A percentile compares a stretch with the other conserved stretches of the same genome.
Evolutionary conservation across 53 echinoderm and acorn worm species (phyloP).

Genomic region (Patiria pectinifera): DNA sequence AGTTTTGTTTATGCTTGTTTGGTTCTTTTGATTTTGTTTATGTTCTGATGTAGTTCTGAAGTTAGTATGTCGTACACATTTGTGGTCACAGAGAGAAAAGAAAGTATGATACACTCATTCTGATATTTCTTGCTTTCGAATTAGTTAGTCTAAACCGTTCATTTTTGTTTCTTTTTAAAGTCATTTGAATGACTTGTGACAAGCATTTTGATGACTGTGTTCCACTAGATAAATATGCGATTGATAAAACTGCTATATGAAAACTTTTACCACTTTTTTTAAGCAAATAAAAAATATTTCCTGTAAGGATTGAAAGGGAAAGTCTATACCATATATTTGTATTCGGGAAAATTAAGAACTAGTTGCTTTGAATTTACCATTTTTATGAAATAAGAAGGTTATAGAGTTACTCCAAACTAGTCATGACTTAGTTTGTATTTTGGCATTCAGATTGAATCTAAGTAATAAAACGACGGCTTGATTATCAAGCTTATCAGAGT

Average conservation of each 20-base stretch:
- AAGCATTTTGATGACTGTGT: neutral
- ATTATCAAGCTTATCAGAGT: too few species aligned
- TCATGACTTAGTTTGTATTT: too few species aligned
- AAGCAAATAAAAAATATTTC: too few species aligned
- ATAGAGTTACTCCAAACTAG: neutral
- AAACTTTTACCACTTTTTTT: too few species aligned
- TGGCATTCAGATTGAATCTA: too few species aligned
- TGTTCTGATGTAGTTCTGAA: neutral
- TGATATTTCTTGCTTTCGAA: neutral
- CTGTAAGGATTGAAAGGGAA: too few species aligned
- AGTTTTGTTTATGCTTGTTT: neutral
- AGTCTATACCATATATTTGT: too few species aligned
- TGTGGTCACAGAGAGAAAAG: neutral
- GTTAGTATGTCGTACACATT: neutral
- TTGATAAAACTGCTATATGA: too few species aligned
- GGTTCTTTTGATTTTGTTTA: neutral
- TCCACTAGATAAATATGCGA: too few species aligned
- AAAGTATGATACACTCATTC: neutral
- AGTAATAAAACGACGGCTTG: too few species aligned
- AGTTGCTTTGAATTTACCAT: neutral
- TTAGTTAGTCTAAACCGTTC: neutral
- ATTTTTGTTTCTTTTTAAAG: neutral
- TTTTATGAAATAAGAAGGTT: neutral
- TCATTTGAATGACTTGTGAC: too few species aligned
- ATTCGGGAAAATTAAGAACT: too few species aligned